These are phyloP conservation scores for Erinaceus europaeus DNA, from an alignment of 2,113 vertebrate species.

Conservation along the genomic window DNA sequence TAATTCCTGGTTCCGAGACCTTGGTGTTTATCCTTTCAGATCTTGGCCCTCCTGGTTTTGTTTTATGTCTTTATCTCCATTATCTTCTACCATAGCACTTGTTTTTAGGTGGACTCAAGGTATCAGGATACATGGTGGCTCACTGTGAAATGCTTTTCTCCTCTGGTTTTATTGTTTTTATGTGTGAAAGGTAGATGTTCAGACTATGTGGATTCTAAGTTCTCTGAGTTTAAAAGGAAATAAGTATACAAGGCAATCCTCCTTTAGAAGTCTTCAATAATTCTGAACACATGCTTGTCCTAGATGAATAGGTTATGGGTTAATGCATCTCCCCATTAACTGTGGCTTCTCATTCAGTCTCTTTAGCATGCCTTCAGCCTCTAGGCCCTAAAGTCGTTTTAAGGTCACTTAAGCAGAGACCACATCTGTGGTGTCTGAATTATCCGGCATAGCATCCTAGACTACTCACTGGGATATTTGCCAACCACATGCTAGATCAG, in stretches of 20 bases:
- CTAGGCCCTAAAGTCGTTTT: conserved; percentile 21
- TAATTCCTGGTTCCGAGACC: background rate
- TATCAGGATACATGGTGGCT: background rate
- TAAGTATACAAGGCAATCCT: background rate
- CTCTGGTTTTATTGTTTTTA: background rate
- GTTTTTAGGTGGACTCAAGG: background rate
- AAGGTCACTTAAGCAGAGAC: conserved; percentile 53
- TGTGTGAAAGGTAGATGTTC: background rate
- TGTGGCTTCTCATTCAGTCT: conserved; percentile 35
- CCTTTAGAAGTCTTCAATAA: background rate
- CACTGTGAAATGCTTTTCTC: background rate
- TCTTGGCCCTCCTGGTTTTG: background rate
- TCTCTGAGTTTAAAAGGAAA: background rate
- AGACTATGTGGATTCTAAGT: background rate
- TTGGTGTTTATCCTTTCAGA: background rate
- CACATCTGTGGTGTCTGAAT: conserved; percentile 50
- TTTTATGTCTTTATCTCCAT: background rate
- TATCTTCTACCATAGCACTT: background rate
- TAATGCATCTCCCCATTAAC: conserved; percentile 3
- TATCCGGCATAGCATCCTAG: conserved; percentile 50
- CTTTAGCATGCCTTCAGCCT: conserved; percentile 34
- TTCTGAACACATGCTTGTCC: conserved; percentile 5
- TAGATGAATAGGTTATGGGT: background rate
- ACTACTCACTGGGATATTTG: conserved; percentile 22
- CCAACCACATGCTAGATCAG: conserved; percentile 48